Percentiles rank a stretch among this genome's conserved stretches.
Conservation (phyloP, 2,113 vertebrate species). For the Gadus chalcogrammus region DNA sequence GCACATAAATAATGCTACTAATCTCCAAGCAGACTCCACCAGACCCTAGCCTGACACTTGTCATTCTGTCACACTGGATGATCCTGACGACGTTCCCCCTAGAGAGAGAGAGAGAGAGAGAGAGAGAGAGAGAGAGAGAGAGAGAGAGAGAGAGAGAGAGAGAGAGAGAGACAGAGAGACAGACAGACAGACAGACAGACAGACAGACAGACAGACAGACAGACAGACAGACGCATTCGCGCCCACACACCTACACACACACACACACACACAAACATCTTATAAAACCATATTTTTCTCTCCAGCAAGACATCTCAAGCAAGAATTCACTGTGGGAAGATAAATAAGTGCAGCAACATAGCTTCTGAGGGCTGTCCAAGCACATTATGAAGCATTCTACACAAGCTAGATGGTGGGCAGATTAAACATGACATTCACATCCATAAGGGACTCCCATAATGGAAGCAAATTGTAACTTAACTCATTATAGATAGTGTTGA, state of each 20-base stretch:
- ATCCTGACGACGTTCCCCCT: conserved; percentile 39
- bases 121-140: conserved; percentile 24
- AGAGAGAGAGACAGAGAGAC: conserved; percentile 10
- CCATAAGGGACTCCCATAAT: background rate
- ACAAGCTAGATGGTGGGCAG: background rate
- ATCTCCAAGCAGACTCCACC: conserved; percentile 10
- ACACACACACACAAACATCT: background rate
- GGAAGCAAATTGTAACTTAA: background rate
- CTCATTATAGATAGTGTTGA: background rate
- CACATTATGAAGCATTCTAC: background rate
- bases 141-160: conserved; percentile 28
- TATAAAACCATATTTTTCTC: too few relatives aligned
- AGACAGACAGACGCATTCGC: too few relatives aligned
- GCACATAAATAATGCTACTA: conserved; percentile 5
- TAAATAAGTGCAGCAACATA: background rate
- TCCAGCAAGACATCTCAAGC: too few relatives aligned
- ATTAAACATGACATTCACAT: conserved; percentile 1
- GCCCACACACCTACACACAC: too few relatives aligned
- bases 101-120: conserved; percentile 26
- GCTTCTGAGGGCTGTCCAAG: background rate
- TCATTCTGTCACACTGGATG: conserved; percentile 48
- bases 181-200: background rate
- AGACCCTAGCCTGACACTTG: conserved; percentile 32
- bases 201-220: conserved; percentile 33
- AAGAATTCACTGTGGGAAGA: too few relatives aligned